Base-by-base conservation (phyloP, 2,797 vertebrate genomes). In the Eulemur mongoz region DNA sequence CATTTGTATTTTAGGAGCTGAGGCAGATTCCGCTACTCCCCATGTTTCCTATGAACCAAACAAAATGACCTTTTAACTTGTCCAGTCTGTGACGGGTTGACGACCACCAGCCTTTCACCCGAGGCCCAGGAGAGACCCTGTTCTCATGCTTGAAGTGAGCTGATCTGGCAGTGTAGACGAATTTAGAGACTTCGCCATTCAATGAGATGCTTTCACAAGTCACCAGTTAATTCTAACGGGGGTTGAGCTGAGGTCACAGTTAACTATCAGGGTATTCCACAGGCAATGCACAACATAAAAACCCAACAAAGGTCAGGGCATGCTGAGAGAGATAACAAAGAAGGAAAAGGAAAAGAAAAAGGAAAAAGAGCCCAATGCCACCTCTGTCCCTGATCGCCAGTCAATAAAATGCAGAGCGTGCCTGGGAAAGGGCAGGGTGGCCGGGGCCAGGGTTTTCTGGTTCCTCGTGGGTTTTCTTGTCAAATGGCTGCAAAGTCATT, bases 381-480 rank as follows among this genome's bases (percentile, higher is more conserved):
- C 27, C 38, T 35, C 48, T 14, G 9, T 11, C 32, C 15, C 69
- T 14, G 9, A 69, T 50, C 40, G 35, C 80, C 45, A 45, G 57
- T n/a, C 57, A 65, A 32, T 38, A n/a, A 92, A 35, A 69, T 1
- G 18, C 38, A 25, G 11, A 27, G 38, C 1, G n/a, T 23, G 3
- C 70, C 14, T 0, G 1, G 57, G 27, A 54, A 38, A 30, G 11
- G 32, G 78, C 0, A 27, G 17, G 30, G n/a, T 0, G 0, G 38
- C 65, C 1, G 0, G 0, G 4, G 59, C 32, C 82, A 1, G 8
- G 25, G 38, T 23, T 14, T 61, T 78, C 67, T 69, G 63, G 9
- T 3, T 94, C 61, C 67, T n/a, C 0, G 0, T 2, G 48, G 32
- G 20, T 63, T 86, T 92, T 86, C 69, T 91, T n/a, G 48, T 30